Evolutionary conservation across 2,888 invertebrate species (phyloP), one percentile per base, ranked within the genome.

Genomic region (Scaptomyza cyrtandrae): DNA sequence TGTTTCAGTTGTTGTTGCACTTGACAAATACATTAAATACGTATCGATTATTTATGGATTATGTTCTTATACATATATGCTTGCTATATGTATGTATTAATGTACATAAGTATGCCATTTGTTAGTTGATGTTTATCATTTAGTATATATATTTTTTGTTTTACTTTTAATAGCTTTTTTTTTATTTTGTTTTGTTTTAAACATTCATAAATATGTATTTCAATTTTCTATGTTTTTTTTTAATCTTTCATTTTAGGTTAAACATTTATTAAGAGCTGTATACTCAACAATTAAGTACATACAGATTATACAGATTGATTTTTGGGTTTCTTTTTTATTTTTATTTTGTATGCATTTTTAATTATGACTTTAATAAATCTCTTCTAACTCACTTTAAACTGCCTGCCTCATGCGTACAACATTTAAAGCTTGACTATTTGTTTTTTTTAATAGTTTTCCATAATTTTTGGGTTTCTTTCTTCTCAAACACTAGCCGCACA

Each of bases 341-440:
- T 43, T 60, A 33, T 52, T 60, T 46, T 39, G 55, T 67, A 52
- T 56, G 44, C 54, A 53, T 65, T 75, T 44, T 75, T 44, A 55
- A 14, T 57, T 67, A 16, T 43, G 55, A 52, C 58, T 29, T 49
- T 11, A 50, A 64, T 65, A 71, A 71, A 63, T 33, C 72, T 37
- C 31, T 19, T 11, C 11, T 39, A 7, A 33, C n/a, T 57, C 46
- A 14, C 46, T 50, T 24, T 19, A 55, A 57, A 60, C 37, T 37
- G 46, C 41, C 44, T 59, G 46, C 19, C 41, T 33, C 48, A 48
- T 50, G 75, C 71, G 73, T 81, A 86, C 83, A 85, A 85, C 88
- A 85, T 77, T 85, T 87, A 85, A 85, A 87, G 84, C 84, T 78
- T 88, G 71, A 74, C 78, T 83, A 83, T 62, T 57, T 41, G 16